Evolutionary conservation across 2,113 vertebrate species (phyloP).

Genomic region (Anser brachyrhynchus): DNA sequence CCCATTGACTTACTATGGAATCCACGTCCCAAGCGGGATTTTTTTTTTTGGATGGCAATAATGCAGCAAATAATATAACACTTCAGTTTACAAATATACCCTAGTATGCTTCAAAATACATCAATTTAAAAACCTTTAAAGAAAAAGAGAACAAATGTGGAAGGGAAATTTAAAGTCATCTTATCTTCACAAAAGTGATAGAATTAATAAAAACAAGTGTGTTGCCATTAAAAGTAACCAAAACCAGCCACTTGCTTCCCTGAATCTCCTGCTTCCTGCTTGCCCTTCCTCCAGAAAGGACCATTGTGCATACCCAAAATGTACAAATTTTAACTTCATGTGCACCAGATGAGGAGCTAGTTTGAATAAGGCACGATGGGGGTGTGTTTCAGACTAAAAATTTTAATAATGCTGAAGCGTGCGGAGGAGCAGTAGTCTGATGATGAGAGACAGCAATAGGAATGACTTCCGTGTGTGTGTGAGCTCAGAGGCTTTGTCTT

Average conservation of each 20-base stretch:
- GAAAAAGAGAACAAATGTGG: not conserved
- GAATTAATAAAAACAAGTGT: not conserved
- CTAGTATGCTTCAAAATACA: not conserved
- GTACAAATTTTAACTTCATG: rapidly evolving
- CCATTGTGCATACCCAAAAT: not conserved
- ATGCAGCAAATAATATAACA: not conserved
- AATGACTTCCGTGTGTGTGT: not conserved
- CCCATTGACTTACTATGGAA: not conserved
- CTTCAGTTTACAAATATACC: not conserved
- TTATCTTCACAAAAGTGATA: not conserved
- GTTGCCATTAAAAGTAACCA: not conserved
- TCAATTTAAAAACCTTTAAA: not conserved
- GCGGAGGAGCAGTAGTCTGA: not conserved
- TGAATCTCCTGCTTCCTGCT: not conserved
- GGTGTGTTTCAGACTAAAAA: not conserved
- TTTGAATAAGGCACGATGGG: not conserved
- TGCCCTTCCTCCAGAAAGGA: not conserved
- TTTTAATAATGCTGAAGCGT: not conserved
- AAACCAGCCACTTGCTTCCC: not conserved
- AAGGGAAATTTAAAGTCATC: not conserved
- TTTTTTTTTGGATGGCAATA: not conserved
- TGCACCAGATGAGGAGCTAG: not conserved
- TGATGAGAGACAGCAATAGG: not conserved
- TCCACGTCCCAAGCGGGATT: not conserved
- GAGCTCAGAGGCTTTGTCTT: not conserved